These are phyloP conservation scores for Cynaeus angustus DNA, from an alignment of 2,888 invertebrate genomes.

Conservation along the genomic window DNA sequence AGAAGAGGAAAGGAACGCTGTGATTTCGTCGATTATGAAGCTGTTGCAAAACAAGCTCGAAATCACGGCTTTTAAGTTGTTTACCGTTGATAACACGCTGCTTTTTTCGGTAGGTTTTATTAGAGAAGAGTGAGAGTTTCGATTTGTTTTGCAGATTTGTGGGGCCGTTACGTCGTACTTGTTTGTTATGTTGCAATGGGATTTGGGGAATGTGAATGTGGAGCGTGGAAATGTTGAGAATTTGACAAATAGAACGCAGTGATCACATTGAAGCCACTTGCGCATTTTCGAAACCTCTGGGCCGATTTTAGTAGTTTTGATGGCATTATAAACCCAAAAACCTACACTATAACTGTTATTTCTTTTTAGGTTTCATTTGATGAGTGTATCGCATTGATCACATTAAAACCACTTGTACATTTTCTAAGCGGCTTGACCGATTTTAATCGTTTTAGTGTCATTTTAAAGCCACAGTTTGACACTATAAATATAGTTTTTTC, in stretches of 20 bases:
- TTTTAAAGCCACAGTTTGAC: no score
- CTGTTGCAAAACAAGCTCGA: constrained; percentile 39
- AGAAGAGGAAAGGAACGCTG: constrained; percentile 55
- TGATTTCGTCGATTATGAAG: constrained; percentile 44
- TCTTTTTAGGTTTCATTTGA: no score
- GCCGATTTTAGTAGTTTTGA: no score
- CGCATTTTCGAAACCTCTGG: no score
- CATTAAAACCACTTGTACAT: no score
- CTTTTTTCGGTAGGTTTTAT: constrained; percentile 56
- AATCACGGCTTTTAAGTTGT: constrained; percentile 56
- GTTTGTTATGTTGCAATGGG: constrained; percentile 58
- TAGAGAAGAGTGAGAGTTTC: not conserved
- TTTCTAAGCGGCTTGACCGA: no score
- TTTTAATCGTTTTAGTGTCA: no score
- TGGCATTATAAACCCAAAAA: no score
- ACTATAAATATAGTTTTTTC: no score
- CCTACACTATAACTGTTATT: no score
- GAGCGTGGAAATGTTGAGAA: not conserved
- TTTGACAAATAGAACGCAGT: not conserved
- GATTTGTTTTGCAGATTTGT: constrained; percentile 53
- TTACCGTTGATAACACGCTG: constrained; percentile 56
- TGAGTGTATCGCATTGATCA: no score
- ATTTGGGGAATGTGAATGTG: constrained; percentile 7
- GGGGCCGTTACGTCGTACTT: constrained; percentile 56
- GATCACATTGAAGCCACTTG: no score